Conservation (phyloP, 2,113 vertebrate genomes). For the Amblyopsis rosae region DNA sequence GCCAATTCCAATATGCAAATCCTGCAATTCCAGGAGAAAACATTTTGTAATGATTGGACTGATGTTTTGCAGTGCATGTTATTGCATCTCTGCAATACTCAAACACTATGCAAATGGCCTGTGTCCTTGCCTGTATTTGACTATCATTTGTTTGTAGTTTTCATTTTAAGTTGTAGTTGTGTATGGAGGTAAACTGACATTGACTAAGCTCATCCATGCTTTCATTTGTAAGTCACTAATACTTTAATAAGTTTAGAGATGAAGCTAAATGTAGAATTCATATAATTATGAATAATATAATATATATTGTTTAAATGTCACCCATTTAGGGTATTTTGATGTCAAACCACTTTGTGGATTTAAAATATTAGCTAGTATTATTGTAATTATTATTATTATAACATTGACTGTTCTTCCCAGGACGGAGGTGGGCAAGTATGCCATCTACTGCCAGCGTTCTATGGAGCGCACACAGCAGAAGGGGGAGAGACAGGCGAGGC, state of each 20-base stretch:
- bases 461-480: conserved; percentile 93
- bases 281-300: no score
- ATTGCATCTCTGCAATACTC: neutral
- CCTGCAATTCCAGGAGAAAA: neutral
- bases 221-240: no score
- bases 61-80: neutral
- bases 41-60: neutral
- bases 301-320: no score
- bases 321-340: no score
- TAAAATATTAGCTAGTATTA: no score
- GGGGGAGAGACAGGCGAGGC: conserved; percentile 88
- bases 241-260: no score
- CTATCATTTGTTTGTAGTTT: neutral
- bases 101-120: conserved; percentile 1
- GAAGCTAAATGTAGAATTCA: no score
- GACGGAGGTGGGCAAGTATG: conserved; percentile 96
- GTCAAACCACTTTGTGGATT: no score
- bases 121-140: neutral
- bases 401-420: conserved; percentile 63
- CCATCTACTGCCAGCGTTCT: conserved; percentile 95
- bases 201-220: no score
- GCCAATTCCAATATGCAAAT: neutral
- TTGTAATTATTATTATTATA: neutral
- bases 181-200: no score
- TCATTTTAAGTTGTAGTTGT: neutral